Evolutionary conservation across 2,113 vertebrate species (phyloP).

Genomic region (Uria lomvia): DNA sequence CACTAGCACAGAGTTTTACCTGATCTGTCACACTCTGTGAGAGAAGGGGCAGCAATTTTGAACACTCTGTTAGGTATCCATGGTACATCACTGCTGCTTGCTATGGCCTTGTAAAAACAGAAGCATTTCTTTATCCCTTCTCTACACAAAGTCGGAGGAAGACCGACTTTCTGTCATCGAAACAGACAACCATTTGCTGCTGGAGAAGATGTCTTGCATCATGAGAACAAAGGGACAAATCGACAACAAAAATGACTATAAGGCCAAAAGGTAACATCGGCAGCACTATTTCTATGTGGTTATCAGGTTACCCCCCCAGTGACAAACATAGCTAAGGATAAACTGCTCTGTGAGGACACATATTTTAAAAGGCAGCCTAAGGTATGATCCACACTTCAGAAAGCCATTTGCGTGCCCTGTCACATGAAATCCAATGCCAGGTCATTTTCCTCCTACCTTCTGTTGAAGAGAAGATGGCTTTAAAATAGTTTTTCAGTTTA

Average conservation of each 20-base stretch:
- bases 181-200: conserved; percentile 73
- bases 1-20: not conserved
- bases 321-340: conserved; percentile 17
- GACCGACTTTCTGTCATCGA: conserved; percentile 61
- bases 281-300: not conserved
- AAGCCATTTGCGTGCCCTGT: not conserved
- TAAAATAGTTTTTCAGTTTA: conserved; percentile 38
- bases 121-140: not conserved
- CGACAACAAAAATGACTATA: conserved; percentile 65
- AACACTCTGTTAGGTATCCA: not conserved
- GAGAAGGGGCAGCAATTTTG: not conserved
- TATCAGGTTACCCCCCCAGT: conserved; percentile 8
- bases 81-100: not conserved
- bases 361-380: conserved; percentile 28
- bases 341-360: not conserved
- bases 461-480: conserved; percentile 6
- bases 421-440: not conserved
- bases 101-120: not conserved
- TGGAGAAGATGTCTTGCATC: conserved; percentile 73
- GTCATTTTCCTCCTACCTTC: not conserved
- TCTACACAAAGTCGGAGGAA: conserved; percentile 65
- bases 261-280: conserved; percentile 70
- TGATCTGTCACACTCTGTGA: not conserved
- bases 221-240: conserved; percentile 66
- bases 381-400: conserved; percentile 13